Percentiles rank a stretch among this genome's conserved stretches.
These are phyloP conservation scores for Diplazon laetatorius DNA, from an alignment of 2,888 invertebrate species.

Conservation along the genomic window DNA sequence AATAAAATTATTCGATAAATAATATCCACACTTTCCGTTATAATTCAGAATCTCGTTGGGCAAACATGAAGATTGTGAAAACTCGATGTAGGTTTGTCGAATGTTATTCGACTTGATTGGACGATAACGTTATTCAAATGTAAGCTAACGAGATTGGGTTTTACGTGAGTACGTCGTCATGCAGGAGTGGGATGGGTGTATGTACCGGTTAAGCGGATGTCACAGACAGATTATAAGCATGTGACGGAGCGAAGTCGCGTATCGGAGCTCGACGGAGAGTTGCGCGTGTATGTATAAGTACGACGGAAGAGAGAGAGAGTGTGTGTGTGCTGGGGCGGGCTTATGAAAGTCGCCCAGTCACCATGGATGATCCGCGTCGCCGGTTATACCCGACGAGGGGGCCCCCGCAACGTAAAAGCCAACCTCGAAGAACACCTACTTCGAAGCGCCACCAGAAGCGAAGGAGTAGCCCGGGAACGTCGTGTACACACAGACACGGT, in stretches of 20 bases:
- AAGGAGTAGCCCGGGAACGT: slow-evolving; percentile 17
- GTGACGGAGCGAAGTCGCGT: slow-evolving; percentile 8
- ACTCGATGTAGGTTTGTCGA: too few species aligned
- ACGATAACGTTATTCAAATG: slow-evolving; percentile 47
- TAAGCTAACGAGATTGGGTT: slow-evolving; percentile 35
- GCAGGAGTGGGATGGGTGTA: slow-evolving; percentile 1
- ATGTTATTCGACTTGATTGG: too few species aligned
- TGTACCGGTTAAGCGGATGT: slow-evolving; percentile 32
- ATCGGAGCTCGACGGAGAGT: slow-evolving; percentile 11
- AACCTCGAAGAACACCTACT: slow-evolving; percentile 51
- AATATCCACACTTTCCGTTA: slow-evolving; percentile 7
- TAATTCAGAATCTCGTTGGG: too few species aligned
- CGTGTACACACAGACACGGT: slow-evolving; percentile 4
- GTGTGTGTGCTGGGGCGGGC: slow-evolving; percentile 55
- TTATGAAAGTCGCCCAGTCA: slow-evolving; percentile 65
- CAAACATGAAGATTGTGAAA: too few species aligned
- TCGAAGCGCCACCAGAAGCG: slow-evolving; percentile 52
- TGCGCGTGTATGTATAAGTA: too few species aligned
- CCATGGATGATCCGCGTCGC: slow-evolving; percentile 60
- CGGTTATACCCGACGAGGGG: slow-evolving; percentile 29
- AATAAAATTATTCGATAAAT: too few species aligned
- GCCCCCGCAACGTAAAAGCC: slow-evolving; percentile 49
- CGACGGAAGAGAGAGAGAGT: too few species aligned
- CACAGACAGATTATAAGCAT: slow-evolving; percentile 6
- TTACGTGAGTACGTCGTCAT: too few species aligned